Percentiles rank a stretch among this genome's conserved stretches.
phyloP scores from a whole-genome alignment of 2,113 vertebrate species.

The Onychostruthus taczanowskii region DNA sequence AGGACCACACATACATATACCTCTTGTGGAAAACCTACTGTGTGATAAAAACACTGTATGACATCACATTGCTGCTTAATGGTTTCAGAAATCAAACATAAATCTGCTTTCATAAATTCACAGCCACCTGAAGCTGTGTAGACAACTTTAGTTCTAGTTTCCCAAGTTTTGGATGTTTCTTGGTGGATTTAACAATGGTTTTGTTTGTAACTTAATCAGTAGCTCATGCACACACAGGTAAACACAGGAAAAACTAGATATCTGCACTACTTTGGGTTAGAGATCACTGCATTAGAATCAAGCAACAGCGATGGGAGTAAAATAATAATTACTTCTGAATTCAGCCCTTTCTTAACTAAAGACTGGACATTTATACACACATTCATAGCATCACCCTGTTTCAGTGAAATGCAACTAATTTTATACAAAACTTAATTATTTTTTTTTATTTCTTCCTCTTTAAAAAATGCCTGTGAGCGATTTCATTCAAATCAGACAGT shows the following conservation, averaged over 20 bases:
- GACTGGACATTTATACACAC: neutral
- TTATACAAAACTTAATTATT: neutral
- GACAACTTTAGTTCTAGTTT: neutral
- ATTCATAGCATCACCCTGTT: neutral
- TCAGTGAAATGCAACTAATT: neutral
- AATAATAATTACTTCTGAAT: neutral
- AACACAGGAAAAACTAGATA: neutral
- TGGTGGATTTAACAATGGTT: neutral
- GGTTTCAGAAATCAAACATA: neutral
- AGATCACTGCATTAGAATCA: neutral
- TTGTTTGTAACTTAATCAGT: neutral
- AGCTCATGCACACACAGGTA: neutral
- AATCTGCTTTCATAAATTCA: neutral
- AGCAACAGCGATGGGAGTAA: neutral
- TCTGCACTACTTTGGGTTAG: neutral
- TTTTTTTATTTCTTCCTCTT: neutral
- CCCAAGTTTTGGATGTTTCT: neutral
- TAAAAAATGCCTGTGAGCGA: neutral
- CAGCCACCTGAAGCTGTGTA: neutral
- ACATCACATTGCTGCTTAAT: neutral
- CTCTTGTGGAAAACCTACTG: neutral
- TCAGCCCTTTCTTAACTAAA: neutral
- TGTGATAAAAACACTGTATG: neutral
- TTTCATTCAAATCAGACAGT: neutral
- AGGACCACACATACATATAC: fast-evolving